Conservation (phyloP, 2,113 vertebrate genomes). For the human region GRCh38 chr3:171101501-171102000, state of each 20-base stretch:
- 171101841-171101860: constrained; percentile 83
- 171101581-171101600: constrained; percentile 95
- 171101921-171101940: constrained; percentile 69
- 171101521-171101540: constrained; percentile 97
- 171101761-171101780: constrained; percentile 80
- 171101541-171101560: constrained; percentile 98
- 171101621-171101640: constrained; percentile 94
- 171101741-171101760: constrained; percentile 83
- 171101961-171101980: constrained; percentile 86
- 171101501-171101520: constrained; percentile 94
- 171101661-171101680: constrained; percentile 39
- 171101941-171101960: constrained; percentile 82
- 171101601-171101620: constrained; percentile 97
- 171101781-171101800: constrained; percentile 83
- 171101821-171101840: constrained; percentile 81
- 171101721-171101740: constrained; percentile 73
- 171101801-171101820: constrained; percentile 85
- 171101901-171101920: constrained; percentile 78
- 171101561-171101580: constrained; percentile 97
- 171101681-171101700: constrained; percentile 77
- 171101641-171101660: constrained; percentile 26
- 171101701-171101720: constrained; percentile 83
- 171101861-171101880: constrained; percentile 78
- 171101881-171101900: constrained; percentile 72
- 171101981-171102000: constrained; percentile 70